These are phyloP conservation scores for Thaleichthys pacificus DNA, from an alignment of 2,797 vertebrate genomes.

Conservation along the genomic window DNA sequence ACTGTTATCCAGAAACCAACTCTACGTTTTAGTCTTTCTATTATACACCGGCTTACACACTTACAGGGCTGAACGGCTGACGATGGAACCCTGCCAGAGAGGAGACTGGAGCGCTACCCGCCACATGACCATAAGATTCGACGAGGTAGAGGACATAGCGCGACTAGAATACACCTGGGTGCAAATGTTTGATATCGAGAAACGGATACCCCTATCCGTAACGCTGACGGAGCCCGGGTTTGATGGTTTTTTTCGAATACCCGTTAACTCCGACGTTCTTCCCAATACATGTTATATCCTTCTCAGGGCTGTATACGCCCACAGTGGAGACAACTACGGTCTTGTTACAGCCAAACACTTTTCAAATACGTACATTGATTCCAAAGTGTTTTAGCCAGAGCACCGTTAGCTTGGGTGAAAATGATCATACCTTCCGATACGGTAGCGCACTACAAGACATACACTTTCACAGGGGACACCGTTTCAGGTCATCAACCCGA, in stretches of 20 bases:
- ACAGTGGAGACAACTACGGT: no score
- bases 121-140: background rate
- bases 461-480: conserved; percentile 1
- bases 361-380: no score
- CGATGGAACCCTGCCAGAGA: background rate
- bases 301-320: background rate
- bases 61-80: background rate
- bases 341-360: no score
- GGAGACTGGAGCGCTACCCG: background rate
- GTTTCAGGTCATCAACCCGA: background rate
- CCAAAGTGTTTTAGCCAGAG: no score
- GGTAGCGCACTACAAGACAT: background rate
- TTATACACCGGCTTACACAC: no score
- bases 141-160: background rate
- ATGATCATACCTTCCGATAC: no score
- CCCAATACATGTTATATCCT: background rate
- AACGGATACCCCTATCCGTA: background rate
- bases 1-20: background rate
- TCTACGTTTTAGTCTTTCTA: background rate
- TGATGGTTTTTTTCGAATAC: background rate
- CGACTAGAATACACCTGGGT: background rate
- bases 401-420: no score
- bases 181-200: background rate
- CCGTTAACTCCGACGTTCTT: background rate
- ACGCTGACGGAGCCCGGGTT: background rate